A percentile compares a stretch with the other conserved stretches of the same genome.
Evolutionary conservation across 2,888 invertebrate species (phyloP).

Genomic region (Anthophora plumipes): DNA sequence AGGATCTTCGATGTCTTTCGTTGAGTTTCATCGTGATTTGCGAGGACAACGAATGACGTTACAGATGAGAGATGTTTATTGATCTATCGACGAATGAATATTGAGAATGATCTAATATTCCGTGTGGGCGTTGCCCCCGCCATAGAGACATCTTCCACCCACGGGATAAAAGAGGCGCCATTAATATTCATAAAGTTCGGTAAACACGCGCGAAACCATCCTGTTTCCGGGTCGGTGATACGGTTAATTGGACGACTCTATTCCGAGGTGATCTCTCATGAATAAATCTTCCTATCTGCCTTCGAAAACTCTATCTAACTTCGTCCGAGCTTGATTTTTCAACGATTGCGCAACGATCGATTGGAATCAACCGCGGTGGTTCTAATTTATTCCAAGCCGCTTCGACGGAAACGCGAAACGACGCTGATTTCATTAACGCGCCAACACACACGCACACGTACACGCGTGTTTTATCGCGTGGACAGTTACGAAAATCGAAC

Average conservation of each 20-base stretch:
- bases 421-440: slow-evolving; percentile 46
- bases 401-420: slow-evolving; percentile 43
- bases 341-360: slow-evolving; percentile 29
- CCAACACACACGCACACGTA: too few species aligned
- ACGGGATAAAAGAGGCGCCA: slow-evolving; percentile 17
- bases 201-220: slow-evolving; percentile 22
- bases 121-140: slow-evolving; percentile 47
- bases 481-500: slow-evolving; percentile 49
- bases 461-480: slow-evolving; percentile 47
- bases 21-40: slow-evolving; percentile 1
- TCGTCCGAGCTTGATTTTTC: background rate
- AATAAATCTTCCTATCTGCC: background rate
- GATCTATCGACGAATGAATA: too few species aligned
- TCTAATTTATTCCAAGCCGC: slow-evolving; percentile 36
- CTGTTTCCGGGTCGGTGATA: slow-evolving; percentile 42
- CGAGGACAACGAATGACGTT: too few species aligned
- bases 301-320: background rate
- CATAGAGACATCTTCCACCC: slow-evolving; percentile 28
- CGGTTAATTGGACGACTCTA: slow-evolving; percentile 34
- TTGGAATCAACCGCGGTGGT: background rate
- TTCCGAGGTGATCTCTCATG: background rate
- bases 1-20: background rate
- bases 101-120: slow-evolving; percentile 8
- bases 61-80: background rate
- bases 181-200: slow-evolving; percentile 61